A percentile compares a stretch with the other conserved stretches of the same genome.
These are phyloP conservation scores for Lasioglossum morio DNA, from an alignment of 2,888 invertebrate genomes.

Conservation along the genomic window DNA sequence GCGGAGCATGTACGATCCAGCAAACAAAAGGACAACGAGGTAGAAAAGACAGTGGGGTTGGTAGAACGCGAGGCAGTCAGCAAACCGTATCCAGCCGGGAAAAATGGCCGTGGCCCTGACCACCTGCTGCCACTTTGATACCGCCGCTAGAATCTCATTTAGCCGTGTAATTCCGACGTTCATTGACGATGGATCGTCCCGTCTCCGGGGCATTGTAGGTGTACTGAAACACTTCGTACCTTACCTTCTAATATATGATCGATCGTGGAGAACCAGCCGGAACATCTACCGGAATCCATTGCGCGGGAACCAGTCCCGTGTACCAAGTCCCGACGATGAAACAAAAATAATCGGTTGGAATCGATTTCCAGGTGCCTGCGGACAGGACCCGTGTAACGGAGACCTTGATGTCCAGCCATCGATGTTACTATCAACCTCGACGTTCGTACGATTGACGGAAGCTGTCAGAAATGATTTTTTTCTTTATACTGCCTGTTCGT, in stretches of 20 bases:
- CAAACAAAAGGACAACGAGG: conserved; percentile 34
- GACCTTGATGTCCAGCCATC: not conserved
- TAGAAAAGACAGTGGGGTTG: conserved; percentile 39
- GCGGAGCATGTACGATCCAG: conserved; percentile 34
- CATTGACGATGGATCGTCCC: conserved; percentile 76
- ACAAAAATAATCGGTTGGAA: conserved; percentile 36
- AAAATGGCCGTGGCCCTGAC: conserved; percentile 80
- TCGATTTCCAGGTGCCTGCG: conserved; percentile 38
- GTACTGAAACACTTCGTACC: conserved; percentile 71
- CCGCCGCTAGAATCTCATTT: conserved; percentile 83
- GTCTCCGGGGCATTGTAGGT: conserved; percentile 67
- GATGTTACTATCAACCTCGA: not conserved
- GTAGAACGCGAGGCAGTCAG: conserved; percentile 52
- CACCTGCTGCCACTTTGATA: conserved; percentile 85
- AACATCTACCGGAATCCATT: conserved; percentile 51
- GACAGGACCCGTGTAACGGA: not conserved
- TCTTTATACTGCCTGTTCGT: not conserved
- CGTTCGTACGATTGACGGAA: not conserved
- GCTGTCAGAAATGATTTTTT: not conserved
- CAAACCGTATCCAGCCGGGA: conserved; percentile 69
- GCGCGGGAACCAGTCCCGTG: conserved; percentile 39
- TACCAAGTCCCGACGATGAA: not conserved
- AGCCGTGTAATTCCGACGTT: conserved; percentile 81
- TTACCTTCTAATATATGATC: conserved; percentile 71
- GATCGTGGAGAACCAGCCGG: conserved; percentile 61